phyloP scores from a whole-genome alignment of 2,888 invertebrate genomes.

The Copidosoma aretas region DNA sequence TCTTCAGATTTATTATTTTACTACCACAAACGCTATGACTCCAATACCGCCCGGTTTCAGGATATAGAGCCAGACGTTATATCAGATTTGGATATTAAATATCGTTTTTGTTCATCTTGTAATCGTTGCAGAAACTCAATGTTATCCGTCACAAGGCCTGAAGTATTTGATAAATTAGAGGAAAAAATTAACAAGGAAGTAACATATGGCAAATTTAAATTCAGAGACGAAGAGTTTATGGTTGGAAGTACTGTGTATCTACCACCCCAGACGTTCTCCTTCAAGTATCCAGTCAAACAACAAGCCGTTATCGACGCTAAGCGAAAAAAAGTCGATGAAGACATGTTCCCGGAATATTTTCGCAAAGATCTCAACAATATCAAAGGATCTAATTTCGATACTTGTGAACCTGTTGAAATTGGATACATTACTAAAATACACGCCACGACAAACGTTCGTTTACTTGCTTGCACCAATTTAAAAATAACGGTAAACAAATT shows the following conservation, averaged over 20 bases:
- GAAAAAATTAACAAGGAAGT: conserved; percentile 67
- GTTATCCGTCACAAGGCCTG: conserved; percentile 41
- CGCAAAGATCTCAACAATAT: conserved; percentile 74
- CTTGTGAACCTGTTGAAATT: conserved; percentile 78
- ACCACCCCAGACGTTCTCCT: conserved; percentile 70
- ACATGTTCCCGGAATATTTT: conserved; percentile 81
- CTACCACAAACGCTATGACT: conserved; percentile 68
- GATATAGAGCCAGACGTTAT: conserved; percentile 48
- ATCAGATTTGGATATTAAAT: conserved; percentile 45
- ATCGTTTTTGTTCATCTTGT: conserved; percentile 53
- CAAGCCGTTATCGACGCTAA: conserved; percentile 17
- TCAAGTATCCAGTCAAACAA: conserved; percentile 58
- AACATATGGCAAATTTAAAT: conserved; percentile 64
- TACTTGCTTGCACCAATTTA: conserved; percentile 68
- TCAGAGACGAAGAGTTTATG: conserved; percentile 70
- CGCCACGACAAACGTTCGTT: conserved; percentile 65
- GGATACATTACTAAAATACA: conserved; percentile 73
- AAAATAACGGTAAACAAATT: conserved; percentile 73
- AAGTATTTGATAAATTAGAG: conserved; percentile 58
- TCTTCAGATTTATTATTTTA: conserved; percentile 66
- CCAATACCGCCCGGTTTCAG: conserved; percentile 53
- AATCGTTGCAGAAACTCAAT: conserved; percentile 36
- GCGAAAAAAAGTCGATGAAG: conserved; percentile 67
- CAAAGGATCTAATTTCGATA: conserved; percentile 76
- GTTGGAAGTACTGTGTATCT: conserved; percentile 76